phyloP scores from a whole-genome alignment of 2,113 vertebrate genomes.

The Ancistrus triradiatus region DNA sequence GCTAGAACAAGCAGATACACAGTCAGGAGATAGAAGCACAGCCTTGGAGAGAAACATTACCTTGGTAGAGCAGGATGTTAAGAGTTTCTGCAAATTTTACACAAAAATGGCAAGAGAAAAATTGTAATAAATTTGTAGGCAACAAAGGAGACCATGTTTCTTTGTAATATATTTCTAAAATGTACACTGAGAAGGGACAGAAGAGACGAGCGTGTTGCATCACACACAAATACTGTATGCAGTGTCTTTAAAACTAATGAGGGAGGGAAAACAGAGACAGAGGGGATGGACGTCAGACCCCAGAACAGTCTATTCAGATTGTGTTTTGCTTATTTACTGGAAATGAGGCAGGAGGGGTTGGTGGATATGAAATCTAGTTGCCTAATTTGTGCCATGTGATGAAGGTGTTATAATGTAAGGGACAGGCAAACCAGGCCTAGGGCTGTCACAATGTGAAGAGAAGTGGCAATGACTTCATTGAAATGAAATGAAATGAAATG shows the following conservation, averaged over 20 bases:
- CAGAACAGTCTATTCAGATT: too few relatives aligned
- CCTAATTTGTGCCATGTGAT: too few relatives aligned
- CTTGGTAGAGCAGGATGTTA: slow-evolving; percentile 98
- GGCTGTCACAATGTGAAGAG: too few relatives aligned
- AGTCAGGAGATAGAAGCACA: slow-evolving; percentile 72
- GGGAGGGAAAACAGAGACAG: slow-evolving; percentile 3
- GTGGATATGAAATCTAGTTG: too few relatives aligned
- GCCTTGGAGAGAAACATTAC: slow-evolving; percentile 99
- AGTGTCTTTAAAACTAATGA: slow-evolving; percentile 32
- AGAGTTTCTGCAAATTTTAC: slow-evolving; percentile 99
- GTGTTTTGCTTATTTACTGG: not conserved
- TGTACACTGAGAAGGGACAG: slow-evolving; percentile 55
- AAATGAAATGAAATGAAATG: too few relatives aligned
- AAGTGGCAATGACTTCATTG: too few relatives aligned
- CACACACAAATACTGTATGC: slow-evolving; percentile 52
- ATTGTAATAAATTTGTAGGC: slow-evolving; percentile 97
- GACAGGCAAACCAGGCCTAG: too few relatives aligned
- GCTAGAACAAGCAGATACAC: slow-evolving; percentile 46
- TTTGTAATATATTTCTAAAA: slow-evolving; percentile 63
- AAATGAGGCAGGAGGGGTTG: not conserved
- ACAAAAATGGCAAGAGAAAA: slow-evolving; percentile 99
- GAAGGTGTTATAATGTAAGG: too few relatives aligned
- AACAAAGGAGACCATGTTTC: slow-evolving; percentile 74
- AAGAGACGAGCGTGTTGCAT: slow-evolving; percentile 51
- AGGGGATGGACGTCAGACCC: not conserved